A percentile compares a stretch with the other conserved stretches of the same genome.
phyloP scores from a whole-genome alignment of 2,113 vertebrate genomes.

The Pampusana beccarii region DNA sequence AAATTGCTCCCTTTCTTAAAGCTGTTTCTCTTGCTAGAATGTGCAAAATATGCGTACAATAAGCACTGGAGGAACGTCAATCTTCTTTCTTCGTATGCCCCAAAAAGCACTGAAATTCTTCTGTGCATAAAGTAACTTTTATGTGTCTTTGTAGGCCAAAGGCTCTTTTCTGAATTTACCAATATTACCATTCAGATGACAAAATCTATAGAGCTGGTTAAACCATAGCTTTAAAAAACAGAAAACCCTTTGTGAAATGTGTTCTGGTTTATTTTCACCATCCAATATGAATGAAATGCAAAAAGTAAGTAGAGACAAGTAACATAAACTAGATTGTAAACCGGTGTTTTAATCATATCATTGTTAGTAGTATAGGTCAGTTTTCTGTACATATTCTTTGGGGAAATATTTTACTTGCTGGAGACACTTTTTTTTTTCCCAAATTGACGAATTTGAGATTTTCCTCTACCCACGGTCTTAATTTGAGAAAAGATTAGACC shows the following conservation, averaged over 20 bases:
- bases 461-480: neutral
- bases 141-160: neutral
- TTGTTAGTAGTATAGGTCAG: neutral
- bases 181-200: neutral
- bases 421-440: neutral
- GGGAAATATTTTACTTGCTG: neutral
- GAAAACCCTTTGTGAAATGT: neutral
- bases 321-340: neutral
- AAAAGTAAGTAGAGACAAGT: neutral
- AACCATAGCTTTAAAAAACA: neutral
- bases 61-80: neutral
- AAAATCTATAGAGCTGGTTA: neutral
- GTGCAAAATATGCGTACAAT: neutral
- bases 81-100: neutral
- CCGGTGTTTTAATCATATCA: neutral
- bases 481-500: neutral
- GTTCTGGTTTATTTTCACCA: neutral
- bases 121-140: neutral
- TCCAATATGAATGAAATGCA: neutral
- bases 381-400: neutral
- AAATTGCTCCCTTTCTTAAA: slow-evolving; percentile 29
- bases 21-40: neutral
- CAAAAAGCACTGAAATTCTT: neutral
- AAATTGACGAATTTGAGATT: neutral
- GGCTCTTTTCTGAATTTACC: neutral